These are phyloP conservation scores for Protula sp. DNA, from an alignment of 2,888 invertebrate species.

Conservation along the genomic window DNA sequence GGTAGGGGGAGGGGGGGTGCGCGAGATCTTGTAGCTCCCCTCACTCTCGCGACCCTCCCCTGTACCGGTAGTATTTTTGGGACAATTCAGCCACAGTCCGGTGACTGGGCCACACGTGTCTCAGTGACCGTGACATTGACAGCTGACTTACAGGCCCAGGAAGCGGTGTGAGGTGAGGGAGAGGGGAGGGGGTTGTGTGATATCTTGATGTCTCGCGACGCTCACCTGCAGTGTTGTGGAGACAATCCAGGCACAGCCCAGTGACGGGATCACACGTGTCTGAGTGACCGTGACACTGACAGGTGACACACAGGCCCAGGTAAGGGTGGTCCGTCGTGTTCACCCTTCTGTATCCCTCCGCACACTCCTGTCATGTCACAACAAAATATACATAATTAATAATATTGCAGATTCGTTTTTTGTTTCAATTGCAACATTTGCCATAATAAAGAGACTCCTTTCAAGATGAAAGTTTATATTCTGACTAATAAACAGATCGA, in stretches of 20 bases:
- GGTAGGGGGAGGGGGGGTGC: too few relatives aligned
- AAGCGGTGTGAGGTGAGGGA: too few relatives aligned
- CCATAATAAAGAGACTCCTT: too few relatives aligned
- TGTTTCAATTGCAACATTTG: neutral
- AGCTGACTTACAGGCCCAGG: slow-evolving; percentile 60
- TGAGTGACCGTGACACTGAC: slow-evolving; percentile 82
- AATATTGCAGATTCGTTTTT: neutral
- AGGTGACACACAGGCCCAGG: slow-evolving; percentile 61
- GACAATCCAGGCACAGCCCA: slow-evolving; percentile 71
- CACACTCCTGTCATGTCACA: slow-evolving; percentile 22
- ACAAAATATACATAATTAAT: neutral
- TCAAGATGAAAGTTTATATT: too few relatives aligned
- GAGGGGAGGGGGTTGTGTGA: too few relatives aligned
- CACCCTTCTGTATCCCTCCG: slow-evolving; percentile 19
- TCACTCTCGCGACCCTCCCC: too few relatives aligned
- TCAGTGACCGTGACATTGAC: slow-evolving; percentile 82
- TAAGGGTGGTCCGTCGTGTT: slow-evolving; percentile 55
- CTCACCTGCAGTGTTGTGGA: slow-evolving; percentile 24
- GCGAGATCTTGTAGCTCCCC: too few relatives aligned
- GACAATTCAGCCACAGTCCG: slow-evolving; percentile 71
- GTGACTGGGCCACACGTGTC: slow-evolving; percentile 75
- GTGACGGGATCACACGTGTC: slow-evolving; percentile 75
- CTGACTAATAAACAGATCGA: too few relatives aligned
- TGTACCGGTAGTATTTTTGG: slow-evolving; percentile 27
- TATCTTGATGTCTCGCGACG: neutral